A percentile compares a stretch with the other conserved stretches of the same genome.
These are phyloP conservation scores for Amphipoea oculea DNA, from an alignment of 2,888 invertebrate species.

Conservation along the genomic window DNA sequence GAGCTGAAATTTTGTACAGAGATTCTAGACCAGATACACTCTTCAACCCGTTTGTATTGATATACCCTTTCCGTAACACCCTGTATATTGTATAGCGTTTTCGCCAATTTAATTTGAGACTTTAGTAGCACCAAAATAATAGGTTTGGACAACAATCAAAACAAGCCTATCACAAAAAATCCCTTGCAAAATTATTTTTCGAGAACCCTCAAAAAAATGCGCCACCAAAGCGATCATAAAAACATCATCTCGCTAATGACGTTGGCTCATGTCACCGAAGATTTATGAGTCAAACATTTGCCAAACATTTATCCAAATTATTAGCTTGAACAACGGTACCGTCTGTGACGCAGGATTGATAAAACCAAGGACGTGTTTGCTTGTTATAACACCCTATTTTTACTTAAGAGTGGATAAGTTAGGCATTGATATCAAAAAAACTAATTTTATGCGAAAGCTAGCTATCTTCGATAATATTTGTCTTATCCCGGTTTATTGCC, in stretches of 20 bases:
- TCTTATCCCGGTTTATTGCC: conserved; percentile 41
- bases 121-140: neutral
- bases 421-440: neutral
- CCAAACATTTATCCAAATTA: conserved; percentile 66
- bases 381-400: conserved; percentile 23
- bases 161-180: neutral
- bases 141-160: neutral
- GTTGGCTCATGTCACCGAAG: conserved; percentile 61
- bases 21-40: too few relatives aligned
- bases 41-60: too few relatives aligned
- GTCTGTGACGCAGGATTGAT: conserved; percentile 47
- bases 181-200: neutral
- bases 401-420: neutral
- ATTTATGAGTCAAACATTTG: conserved; percentile 65
- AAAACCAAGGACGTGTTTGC: conserved; percentile 47
- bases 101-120: neutral
- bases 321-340: conserved; percentile 63
- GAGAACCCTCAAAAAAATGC: conserved; percentile 30
- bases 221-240: conserved; percentile 47
- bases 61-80: too few relatives aligned
- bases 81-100: neutral
- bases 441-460: neutral
- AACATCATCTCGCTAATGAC: conserved; percentile 59
- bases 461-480: conserved; percentile 1
- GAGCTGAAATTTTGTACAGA: too few relatives aligned